Evolutionary conservation across 2,888 invertebrate genomes (phyloP), one percentile per base, ranked within the genome.

Genomic region (Ecliptopera silaceata): DNA sequence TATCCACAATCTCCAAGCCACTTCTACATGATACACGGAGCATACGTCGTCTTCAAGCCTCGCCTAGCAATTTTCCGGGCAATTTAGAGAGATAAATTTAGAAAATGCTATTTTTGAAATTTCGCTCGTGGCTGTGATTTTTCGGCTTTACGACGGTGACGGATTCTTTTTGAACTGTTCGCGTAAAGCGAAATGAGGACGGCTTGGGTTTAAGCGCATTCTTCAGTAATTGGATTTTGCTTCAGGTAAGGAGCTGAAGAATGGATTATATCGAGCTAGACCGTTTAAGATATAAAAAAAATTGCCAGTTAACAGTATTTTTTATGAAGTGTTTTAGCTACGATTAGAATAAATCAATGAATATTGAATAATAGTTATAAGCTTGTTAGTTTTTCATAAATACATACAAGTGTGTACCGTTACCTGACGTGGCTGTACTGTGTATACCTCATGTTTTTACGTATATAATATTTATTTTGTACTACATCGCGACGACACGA

Each of bases 1-100:
- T 66, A 67, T 64, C 53, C 63, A 66, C 59, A 71, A 72, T 69
- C 61, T 66, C 48, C 45, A 49, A 55, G 65, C 64, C 66, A 43
- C 39, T 39, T n/a, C n/a, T 39, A 60, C 65, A 66, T 63, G 65
- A 73, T 74, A 69, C 71, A 69, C 70, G 68, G 44, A 65, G 61
- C 64, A 68, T 59, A 72, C 61, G 61, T 66, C 64, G 72, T 66
- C 57, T 69, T 66, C 73, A 66, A 65, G 69, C 73, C 62, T 45
- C 65, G 64, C 65, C 65, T 68, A 64, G 62, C 73, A 75, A 75
- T 75, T 75, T 75, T 68, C 73, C 71, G 65, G 65, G 66, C 73
- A 71, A 75, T 75, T 75, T 75, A 69, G 63, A 59, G 66, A 71
- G 67, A 70, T 69, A 74, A 68, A 72, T 74, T 74, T 65, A 47